Evolutionary conservation across 2,113 vertebrate genomes (phyloP).

Genomic region (Pithys albifrons): DNA sequence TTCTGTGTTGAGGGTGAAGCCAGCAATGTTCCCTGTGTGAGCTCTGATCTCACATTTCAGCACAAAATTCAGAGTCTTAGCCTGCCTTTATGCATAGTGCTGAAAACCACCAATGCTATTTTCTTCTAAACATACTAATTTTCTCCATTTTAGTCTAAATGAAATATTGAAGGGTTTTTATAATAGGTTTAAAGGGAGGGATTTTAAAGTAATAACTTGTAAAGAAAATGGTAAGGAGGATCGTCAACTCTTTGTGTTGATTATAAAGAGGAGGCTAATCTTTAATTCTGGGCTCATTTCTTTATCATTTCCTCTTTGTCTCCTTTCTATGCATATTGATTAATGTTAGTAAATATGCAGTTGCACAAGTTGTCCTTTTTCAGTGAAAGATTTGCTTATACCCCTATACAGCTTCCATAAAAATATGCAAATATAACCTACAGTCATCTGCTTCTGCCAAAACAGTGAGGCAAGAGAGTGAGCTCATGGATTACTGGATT

Average conservation of each 20-base stretch:
- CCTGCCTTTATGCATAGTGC: conserved; percentile 52
- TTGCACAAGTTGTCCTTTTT: conserved; percentile 18
- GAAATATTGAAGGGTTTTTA: conserved; percentile 34
- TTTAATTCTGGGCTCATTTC: conserved; percentile 59
- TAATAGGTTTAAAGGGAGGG: conserved; percentile 21
- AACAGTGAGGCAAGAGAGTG: conserved; percentile 7
- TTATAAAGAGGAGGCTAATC: not conserved
- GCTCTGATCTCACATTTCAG: conserved; percentile 51
- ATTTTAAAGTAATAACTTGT: conserved; percentile 49
- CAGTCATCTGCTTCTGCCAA: conserved; percentile 16
- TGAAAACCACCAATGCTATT: conserved; percentile 61
- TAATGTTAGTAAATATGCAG: conserved; percentile 55
- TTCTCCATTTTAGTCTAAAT: conserved; percentile 17
- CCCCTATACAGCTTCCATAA: not conserved
- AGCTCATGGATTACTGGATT: conserved; percentile 13
- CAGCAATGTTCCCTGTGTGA: conserved; percentile 59
- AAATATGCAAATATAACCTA: conserved; percentile 51
- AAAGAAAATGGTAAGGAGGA: conserved; percentile 44
- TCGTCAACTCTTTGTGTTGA: not conserved
- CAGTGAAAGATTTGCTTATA: conserved; percentile 7
- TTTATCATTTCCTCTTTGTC: conserved; percentile 60
- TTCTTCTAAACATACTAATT: conserved; percentile 23
- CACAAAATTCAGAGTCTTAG: conserved; percentile 58
- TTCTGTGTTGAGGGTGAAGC: conserved; percentile 64
- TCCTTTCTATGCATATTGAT: conserved; percentile 66